A percentile compares a stretch with the other conserved stretches of the same genome.
Evolutionary conservation across 2,113 vertebrate genomes (phyloP).

Genomic region (Actenoides lindsayi): DNA sequence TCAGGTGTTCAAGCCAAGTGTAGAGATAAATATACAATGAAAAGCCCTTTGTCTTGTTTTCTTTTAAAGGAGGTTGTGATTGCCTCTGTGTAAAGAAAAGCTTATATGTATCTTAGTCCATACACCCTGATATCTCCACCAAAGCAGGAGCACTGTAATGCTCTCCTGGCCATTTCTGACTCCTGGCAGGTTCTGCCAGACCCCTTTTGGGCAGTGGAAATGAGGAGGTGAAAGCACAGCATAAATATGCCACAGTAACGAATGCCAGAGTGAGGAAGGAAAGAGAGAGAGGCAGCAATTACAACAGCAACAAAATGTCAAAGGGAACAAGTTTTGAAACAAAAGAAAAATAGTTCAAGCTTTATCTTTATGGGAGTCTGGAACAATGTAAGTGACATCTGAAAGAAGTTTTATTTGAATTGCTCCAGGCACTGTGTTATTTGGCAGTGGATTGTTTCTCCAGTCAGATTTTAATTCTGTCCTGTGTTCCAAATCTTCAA

Average conservation of each 20-base stretch:
- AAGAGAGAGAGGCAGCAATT: background rate
- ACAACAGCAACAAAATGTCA: constrained; percentile 10
- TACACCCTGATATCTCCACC: background rate
- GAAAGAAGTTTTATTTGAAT: constrained; percentile 8
- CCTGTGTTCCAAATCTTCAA: background rate
- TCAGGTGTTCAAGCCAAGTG: background rate
- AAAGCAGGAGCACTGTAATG: background rate
- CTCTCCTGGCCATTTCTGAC: background rate
- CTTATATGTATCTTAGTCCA: background rate
- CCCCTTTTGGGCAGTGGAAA: fast-evolving
- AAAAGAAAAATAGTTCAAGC: constrained; percentile 24
- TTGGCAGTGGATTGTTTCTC: background rate
- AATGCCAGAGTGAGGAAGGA: fast-evolving
- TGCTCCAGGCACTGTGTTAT: background rate
- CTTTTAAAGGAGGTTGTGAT: background rate
- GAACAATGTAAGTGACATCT: constrained; percentile 18
- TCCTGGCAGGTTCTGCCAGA: background rate
- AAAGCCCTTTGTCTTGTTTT: background rate
- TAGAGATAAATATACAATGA: background rate
- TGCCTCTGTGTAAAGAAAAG: background rate
- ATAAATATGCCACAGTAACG: fast-evolving
- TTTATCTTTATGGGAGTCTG: background rate
- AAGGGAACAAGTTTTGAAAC: background rate
- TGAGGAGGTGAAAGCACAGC: fast-evolving
- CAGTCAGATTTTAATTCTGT: constrained; percentile 32